Evolutionary conservation across 2,888 invertebrate species (phyloP), one percentile per base, ranked within the genome.

Genomic region (Polydrusus cervinus): DNA sequence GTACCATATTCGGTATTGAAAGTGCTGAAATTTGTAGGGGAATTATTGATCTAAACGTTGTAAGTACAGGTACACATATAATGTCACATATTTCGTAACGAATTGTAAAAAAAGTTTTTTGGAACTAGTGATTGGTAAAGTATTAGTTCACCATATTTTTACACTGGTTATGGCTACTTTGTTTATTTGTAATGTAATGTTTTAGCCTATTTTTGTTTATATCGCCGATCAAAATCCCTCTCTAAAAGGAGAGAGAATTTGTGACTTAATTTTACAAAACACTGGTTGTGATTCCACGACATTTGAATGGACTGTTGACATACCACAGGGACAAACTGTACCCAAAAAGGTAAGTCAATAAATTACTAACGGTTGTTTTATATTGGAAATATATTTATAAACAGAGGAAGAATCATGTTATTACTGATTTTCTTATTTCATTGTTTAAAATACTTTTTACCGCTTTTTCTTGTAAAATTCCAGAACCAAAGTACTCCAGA

Each of bases 261-360:
- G 80, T 65, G 78, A 71, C 47, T n/a, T 80, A 5, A 34, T 81
- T 16, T 38, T 81, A 16, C 74, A 74, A 55, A 71, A 68, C 10
- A 11, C 14, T 10, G 76, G 68, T n/a, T 81, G 80, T 47, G 69
- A 71, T 16, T 51, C 61, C 2, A 74, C 76, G 38, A 61, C 57
- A 61, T 78, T 79, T 40, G 76, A 81, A 38, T 81, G 81, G 81
- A 71, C 73, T 11, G 72, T 81, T 18, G 77, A 79, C 18, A 69
- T 80, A 34, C 79, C 80, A 11, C 65, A 55, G 45, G 76, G 78
- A 25, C 6, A 61, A 10, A 71, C 78, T 25, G 60, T 66, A 43
- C n/a, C 13, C 3, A 61, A 64, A 57, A 72, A 73, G 60, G 77
- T 77, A 67, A n/a, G 64, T 69, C 9, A 18, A 30, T 11, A 18